Evolutionary conservation across 2,797 vertebrate genomes (phyloP).

Genomic region (Lithobates pipiens): DNA sequence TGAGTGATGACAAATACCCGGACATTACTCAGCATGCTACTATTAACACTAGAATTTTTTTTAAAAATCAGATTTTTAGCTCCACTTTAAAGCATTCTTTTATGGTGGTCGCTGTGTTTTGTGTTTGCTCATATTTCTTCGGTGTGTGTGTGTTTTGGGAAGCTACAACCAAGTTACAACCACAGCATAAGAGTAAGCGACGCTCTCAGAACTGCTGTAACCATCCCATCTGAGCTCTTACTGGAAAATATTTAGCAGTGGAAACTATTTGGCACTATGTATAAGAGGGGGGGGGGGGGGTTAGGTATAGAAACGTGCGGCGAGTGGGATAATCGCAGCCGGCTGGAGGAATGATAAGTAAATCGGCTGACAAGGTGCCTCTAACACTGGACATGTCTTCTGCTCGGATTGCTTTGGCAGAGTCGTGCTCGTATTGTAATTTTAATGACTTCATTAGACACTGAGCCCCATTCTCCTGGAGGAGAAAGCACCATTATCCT

Average conservation of each 20-base stretch:
- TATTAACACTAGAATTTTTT: no score
- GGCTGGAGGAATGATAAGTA: slow-evolving; percentile 15
- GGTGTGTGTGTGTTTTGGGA: not conserved
- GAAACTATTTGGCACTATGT: slow-evolving; percentile 55
- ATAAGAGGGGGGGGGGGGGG: not conserved
- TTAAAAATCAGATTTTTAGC: no score
- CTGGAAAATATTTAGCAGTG: slow-evolving; percentile 59
- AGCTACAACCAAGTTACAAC: no score
- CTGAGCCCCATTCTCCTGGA: no score
- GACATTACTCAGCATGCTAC: no score
- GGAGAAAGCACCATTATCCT: no score
- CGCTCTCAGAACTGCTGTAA: slow-evolving; percentile 29
- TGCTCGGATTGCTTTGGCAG: not conserved
- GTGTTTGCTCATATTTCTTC: not conserved
- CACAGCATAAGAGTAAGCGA: not conserved
- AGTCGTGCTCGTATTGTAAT: no score
- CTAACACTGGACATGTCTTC: slow-evolving; percentile 3
- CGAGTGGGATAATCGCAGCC: slow-evolving; percentile 5
- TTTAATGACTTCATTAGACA: no score
- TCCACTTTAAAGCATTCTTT: no score
- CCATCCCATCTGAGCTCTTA: slow-evolving; percentile 17
- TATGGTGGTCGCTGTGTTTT: no score
- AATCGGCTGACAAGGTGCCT: slow-evolving; percentile 1
- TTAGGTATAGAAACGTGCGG: slow-evolving; percentile 17
- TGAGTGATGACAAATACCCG: no score